Conservation (phyloP, 2,797 vertebrate species). For the Paramormyrops hopkinsi region DNA sequence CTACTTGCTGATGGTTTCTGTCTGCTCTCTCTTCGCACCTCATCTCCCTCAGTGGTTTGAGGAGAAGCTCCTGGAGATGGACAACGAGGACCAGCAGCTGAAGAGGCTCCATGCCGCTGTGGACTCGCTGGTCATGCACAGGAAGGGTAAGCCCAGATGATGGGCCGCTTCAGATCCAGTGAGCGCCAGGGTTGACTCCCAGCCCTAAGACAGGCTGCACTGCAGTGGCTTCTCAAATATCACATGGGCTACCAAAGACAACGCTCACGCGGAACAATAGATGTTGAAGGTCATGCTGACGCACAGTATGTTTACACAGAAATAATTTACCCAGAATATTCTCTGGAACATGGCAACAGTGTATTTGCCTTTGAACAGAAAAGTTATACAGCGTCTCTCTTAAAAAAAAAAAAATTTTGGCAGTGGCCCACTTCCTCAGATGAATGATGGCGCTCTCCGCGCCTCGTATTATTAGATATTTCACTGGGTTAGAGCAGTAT, state of each 20-base stretch:
- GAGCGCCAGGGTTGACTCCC: neutral
- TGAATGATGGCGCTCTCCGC: neutral
- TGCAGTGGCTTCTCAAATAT: neutral
- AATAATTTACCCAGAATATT: neutral
- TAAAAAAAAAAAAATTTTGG: neutral
- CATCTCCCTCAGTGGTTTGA: constrained; percentile 83
- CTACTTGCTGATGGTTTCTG: neutral
- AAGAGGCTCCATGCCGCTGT: constrained; percentile 82
- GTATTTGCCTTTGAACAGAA: neutral
- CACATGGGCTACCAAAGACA: neutral
- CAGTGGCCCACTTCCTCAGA: neutral
- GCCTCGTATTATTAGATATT: neutral
- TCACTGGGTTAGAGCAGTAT: neutral
- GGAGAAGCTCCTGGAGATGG: constrained; percentile 91
- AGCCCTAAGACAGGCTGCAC: neutral
- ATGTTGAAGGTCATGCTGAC: neutral
- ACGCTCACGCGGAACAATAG: neutral
- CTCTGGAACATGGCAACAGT: neutral
- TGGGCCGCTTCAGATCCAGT: neutral
- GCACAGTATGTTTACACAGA: neutral
- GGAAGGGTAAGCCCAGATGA: constrained; percentile 74
- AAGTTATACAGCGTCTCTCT: neutral
- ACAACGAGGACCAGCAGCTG: constrained; percentile 85
- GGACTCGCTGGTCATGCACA: constrained; percentile 83
- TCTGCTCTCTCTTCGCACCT: neutral